Evolutionary conservation across 2,797 vertebrate genomes (phyloP), one percentile per base, ranked within the genome.

Genomic region (Setipinna tenuifilis): DNA sequence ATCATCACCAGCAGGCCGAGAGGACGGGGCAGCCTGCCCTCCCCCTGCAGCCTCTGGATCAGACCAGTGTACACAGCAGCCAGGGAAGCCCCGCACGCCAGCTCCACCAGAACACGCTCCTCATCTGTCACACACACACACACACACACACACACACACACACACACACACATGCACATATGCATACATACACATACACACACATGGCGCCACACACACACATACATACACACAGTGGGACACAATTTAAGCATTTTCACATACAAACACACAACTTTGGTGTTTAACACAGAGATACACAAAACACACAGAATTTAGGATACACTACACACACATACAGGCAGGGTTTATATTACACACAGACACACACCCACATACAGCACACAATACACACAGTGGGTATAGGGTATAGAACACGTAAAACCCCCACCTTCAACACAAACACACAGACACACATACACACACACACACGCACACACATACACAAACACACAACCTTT

Each of bases 71-170:
- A 93, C n/a, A 94, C 85, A 0, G 91, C 92, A 7, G 92, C 92
- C 46, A 94, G 81, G 0, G 92, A 87, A 0, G 92, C 92, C 5
- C 92, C 92, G 25, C 93, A 94, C 0, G 93, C 90, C 50, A 93
- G 83, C 85, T 94, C 93, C 83, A 93, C 92, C 82, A 94, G 71
- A 58, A 94, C 92, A 58, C 92, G 91, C 88, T 94, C 93, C 58
- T 94, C 92, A 83, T 94, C 93, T 93, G 85, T 84, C 14, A 62
- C 16, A 48, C 9, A 23, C 50, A 14, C 50, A 71, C 31, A 83
- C 19, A 81, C n/a, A 84, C 14, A 85, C 3, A 83, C 41, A 58
- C 10, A 44, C 28, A 35, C 82, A 16, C 28, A 50, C n/a, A 21
- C 28, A 28, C 3, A 10, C 25, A 80, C 10, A 81, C 25, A 41